These are phyloP conservation scores for Dioctria rufipes DNA, from an alignment of 2,888 invertebrate species.

Conservation along the genomic window DNA sequence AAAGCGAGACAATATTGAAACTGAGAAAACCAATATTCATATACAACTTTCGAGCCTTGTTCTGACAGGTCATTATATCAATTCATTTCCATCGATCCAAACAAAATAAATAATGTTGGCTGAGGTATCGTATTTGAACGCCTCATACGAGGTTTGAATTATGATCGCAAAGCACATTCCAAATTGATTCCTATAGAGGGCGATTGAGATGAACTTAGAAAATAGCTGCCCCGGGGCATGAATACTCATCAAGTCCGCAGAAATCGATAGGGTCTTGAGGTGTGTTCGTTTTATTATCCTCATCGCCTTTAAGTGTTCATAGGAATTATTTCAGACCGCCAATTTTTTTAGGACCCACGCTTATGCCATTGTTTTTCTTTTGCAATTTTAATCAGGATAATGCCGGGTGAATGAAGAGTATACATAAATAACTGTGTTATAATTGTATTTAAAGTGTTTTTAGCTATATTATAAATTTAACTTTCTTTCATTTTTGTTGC, in stretches of 20 bases:
- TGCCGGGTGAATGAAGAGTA: too few relatives aligned
- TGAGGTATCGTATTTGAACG: constrained; percentile 23
- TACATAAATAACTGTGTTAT: too few relatives aligned
- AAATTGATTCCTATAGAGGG: constrained; percentile 44
- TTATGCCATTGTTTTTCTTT: background rate
- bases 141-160: constrained; percentile 29
- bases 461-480: too few relatives aligned
- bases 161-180: constrained; percentile 35
- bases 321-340: constrained; percentile 32
- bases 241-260: constrained; percentile 37
- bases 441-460: too few relatives aligned
- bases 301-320: constrained; percentile 28
- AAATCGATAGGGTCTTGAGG: constrained; percentile 23
- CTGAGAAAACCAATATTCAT: constrained; percentile 46
- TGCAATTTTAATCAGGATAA: too few relatives aligned
- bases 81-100: constrained; percentile 45
- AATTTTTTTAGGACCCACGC: background rate
- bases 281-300: constrained; percentile 40
- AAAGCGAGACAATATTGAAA: constrained; percentile 36
- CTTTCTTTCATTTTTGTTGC: too few relatives aligned
- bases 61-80: constrained; percentile 48
- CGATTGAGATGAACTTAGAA: constrained; percentile 41
- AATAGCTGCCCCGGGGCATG: constrained; percentile 23
- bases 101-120: constrained; percentile 38
- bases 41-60: constrained; percentile 45